Percentiles rank a stretch among this genome's conserved stretches.
Conservation (phyloP, 2,797 vertebrate genomes). For the Micromesistius poutassou region DNA sequence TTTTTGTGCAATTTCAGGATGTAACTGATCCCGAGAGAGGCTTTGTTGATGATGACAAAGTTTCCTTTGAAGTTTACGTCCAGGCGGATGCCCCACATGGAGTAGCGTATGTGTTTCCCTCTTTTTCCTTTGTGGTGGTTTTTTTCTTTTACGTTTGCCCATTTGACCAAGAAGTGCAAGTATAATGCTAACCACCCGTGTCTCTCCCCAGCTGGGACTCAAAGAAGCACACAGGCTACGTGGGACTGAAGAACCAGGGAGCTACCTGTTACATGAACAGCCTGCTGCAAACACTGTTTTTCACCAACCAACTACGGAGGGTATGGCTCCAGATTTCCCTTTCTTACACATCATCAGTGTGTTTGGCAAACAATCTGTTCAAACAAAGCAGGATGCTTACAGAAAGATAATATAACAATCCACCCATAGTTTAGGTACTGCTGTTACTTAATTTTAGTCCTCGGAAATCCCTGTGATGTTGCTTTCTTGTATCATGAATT, state of each 20-base stretch:
- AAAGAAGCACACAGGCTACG: constrained; percentile 99
- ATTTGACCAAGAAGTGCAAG: neutral
- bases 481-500: too few relatives aligned
- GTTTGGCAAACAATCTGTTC: neutral
- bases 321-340: constrained; percentile 60
- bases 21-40: constrained; percentile 98
- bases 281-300: constrained; percentile 97
- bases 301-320: constrained; percentile 97
- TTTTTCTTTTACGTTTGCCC: neutral
- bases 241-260: constrained; percentile 98
- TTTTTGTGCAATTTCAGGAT: constrained; percentile 74
- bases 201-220: constrained; percentile 89
- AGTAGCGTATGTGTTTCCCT: constrained; percentile 85
- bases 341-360: neutral
- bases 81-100: constrained; percentile 98
- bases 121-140: neutral
- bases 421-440: neutral
- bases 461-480: too few relatives aligned
- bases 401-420: neutral
- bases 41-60: constrained; percentile 97
- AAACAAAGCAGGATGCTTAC: neutral
- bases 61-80: constrained; percentile 97
- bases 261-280: constrained; percentile 99
- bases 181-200: neutral
- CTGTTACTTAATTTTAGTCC: too few relatives aligned